phyloP scores from a whole-genome alignment of 2,113 vertebrate species.

The Shinisaurus crocodilurus region DNA sequence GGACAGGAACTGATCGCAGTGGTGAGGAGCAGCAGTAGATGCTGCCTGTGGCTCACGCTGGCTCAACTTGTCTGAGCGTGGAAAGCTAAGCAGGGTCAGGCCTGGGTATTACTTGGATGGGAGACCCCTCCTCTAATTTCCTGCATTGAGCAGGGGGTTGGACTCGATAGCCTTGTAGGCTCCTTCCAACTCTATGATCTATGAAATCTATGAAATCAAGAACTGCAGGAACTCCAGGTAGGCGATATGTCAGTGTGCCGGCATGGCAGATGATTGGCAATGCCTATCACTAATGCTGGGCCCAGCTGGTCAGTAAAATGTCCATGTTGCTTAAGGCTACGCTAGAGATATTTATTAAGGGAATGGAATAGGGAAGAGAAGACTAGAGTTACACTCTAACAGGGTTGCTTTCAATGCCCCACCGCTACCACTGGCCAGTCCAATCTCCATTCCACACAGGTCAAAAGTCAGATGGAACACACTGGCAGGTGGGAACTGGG shows the following conservation, averaged over 20 bases:
- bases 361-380: neutral
- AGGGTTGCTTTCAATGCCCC: neutral
- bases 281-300: neutral
- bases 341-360: neutral
- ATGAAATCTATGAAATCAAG: too few species aligned
- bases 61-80: too few species aligned
- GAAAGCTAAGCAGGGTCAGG: too few species aligned
- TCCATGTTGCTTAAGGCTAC: neutral
- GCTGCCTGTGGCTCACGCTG: too few species aligned
- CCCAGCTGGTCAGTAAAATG: neutral
- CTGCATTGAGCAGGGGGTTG: too few species aligned
- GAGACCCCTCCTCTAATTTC: too few species aligned
- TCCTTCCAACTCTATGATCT: too few species aligned
- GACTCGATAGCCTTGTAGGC: too few species aligned
- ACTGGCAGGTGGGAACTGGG: neutral
- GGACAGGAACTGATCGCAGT: neutral
- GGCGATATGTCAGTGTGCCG: too few species aligned
- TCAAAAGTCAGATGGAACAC: neutral
- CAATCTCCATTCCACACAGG: neutral
- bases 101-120: too few species aligned
- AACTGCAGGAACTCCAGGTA: neutral
- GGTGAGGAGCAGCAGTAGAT: neutral
- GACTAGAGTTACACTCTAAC: neutral
- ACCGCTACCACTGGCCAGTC: neutral
- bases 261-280: neutral